phyloP scores from a whole-genome alignment of 2,888 invertebrate species.

The Rosalia funebris region DNA sequence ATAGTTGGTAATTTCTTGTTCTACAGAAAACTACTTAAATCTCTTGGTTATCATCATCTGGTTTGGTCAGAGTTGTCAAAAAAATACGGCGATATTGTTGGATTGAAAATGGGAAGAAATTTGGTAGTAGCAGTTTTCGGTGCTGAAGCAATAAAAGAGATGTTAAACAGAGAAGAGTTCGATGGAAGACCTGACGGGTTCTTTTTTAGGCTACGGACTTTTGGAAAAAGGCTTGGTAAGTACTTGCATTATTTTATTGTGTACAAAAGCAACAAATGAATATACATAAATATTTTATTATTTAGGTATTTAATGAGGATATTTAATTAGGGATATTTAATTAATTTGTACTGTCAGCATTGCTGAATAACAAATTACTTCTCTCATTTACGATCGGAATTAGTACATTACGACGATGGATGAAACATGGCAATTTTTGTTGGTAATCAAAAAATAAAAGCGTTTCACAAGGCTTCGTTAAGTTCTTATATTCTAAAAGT shows the following conservation, averaged over 20 bases:
- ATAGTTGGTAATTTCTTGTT: constrained; percentile 66
- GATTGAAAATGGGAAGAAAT: constrained; percentile 73
- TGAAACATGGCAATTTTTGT: too few relatives aligned
- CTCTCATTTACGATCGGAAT: too few relatives aligned
- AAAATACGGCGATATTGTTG: constrained; percentile 73
- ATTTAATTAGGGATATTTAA: too few relatives aligned
- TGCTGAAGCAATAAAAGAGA: constrained; percentile 70
- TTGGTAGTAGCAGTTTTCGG: constrained; percentile 72
- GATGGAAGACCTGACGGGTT: constrained; percentile 78
- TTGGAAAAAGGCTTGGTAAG: constrained; percentile 74
- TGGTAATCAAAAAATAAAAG: too few relatives aligned
- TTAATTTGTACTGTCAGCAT: too few relatives aligned
- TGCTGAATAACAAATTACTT: too few relatives aligned
- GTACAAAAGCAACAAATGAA: too few relatives aligned
- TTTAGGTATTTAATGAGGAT: too few relatives aligned
- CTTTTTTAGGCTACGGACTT: constrained; percentile 73
- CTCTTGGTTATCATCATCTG: constrained; percentile 68
- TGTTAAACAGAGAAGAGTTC: constrained; percentile 71
- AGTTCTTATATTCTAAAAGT: too few relatives aligned
- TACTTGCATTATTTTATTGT: neutral
- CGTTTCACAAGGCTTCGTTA: too few relatives aligned
- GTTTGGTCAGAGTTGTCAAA: constrained; percentile 70
- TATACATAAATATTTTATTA: too few relatives aligned
- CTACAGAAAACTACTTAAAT: constrained; percentile 58
- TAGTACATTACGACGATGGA: too few relatives aligned